Evolutionary conservation across 2,113 vertebrate genomes (phyloP).

Genomic region (Leptobrachium leishanense): DNA sequence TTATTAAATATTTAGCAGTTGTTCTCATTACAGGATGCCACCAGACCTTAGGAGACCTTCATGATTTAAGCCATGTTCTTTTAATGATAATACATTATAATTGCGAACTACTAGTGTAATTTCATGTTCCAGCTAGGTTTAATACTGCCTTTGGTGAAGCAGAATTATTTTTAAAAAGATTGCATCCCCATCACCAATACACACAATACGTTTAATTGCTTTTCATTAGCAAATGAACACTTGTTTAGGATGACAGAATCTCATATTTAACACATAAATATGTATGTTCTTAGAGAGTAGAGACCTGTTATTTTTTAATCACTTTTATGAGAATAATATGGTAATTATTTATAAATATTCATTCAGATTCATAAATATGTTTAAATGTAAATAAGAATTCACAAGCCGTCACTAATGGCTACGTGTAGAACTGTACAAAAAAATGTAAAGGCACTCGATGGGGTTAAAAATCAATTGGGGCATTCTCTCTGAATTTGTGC

Average conservation of each 20-base stretch:
- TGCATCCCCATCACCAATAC: background rate
- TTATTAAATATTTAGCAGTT: constrained; percentile 42
- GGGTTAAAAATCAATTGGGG: no score
- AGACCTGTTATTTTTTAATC: constrained; percentile 4
- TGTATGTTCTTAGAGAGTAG: background rate
- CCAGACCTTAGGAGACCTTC: constrained; percentile 32
- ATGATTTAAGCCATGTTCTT: background rate
- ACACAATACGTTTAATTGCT: background rate
- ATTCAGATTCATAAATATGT: background rate
- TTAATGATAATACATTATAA: constrained; percentile 39
- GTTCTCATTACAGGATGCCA: constrained; percentile 29
- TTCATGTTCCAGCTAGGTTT: background rate
- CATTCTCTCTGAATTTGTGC: no score
- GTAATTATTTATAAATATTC: constrained; percentile 16
- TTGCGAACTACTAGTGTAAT: background rate
- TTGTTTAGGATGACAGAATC: background rate
- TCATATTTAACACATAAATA: constrained; percentile 23
- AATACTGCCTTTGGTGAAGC: constrained; percentile 7
- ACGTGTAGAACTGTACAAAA: background rate
- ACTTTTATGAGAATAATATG: constrained; percentile 11
- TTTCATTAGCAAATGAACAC: constrained; percentile 19
- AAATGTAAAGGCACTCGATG: no score
- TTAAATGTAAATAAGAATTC: constrained; percentile 13
- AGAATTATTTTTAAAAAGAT: background rate
- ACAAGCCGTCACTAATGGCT: background rate